A percentile compares a stretch with the other conserved stretches of the same genome.
Evolutionary conservation across 2,888 invertebrate species (phyloP).

Genomic region (Eurytoma adleriae): DNA sequence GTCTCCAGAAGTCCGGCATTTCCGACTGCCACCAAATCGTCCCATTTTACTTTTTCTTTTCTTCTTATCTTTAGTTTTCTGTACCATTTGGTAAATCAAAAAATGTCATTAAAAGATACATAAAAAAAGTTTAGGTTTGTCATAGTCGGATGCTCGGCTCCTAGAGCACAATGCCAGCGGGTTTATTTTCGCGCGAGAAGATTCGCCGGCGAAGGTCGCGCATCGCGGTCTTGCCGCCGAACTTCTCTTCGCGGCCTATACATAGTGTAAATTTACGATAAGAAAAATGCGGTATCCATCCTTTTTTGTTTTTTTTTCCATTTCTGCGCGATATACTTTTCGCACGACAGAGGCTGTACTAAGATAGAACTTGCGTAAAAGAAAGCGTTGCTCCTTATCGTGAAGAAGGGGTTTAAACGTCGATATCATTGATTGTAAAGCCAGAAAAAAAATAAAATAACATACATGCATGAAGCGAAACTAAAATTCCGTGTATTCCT

Average conservation of each 20-base stretch:
- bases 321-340: slow-evolving; percentile 41
- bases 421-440: too few relatives aligned
- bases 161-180: slow-evolving; percentile 34
- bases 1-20: slow-evolving; percentile 22
- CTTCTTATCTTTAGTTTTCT: slow-evolving; percentile 23
- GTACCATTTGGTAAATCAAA: not conserved
- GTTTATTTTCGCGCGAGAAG: slow-evolving; percentile 7
- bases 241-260: slow-evolving; percentile 16
- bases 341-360: slow-evolving; percentile 50
- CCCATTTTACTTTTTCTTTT: slow-evolving; percentile 2
- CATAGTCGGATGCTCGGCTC: slow-evolving; percentile 10
- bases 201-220: not conserved
- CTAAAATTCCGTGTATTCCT: slow-evolving; percentile 26
- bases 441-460: slow-evolving; percentile 4
- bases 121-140: too few relatives aligned
- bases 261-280: slow-evolving; percentile 22
- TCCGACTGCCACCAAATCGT: slow-evolving; percentile 5
- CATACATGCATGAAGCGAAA: slow-evolving; percentile 8
- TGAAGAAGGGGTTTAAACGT: not conserved
- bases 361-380: slow-evolving; percentile 44
- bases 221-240: not conserved
- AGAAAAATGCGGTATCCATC: too few relatives aligned
- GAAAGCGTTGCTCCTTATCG: slow-evolving; percentile 42
- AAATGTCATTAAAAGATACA: not conserved
- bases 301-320: slow-evolving; percentile 13